A percentile compares a stretch with the other conserved stretches of the same genome.
These are phyloP conservation scores for Silurus meridionalis DNA, from an alignment of 2,113 vertebrate genomes.

Conservation along the genomic window DNA sequence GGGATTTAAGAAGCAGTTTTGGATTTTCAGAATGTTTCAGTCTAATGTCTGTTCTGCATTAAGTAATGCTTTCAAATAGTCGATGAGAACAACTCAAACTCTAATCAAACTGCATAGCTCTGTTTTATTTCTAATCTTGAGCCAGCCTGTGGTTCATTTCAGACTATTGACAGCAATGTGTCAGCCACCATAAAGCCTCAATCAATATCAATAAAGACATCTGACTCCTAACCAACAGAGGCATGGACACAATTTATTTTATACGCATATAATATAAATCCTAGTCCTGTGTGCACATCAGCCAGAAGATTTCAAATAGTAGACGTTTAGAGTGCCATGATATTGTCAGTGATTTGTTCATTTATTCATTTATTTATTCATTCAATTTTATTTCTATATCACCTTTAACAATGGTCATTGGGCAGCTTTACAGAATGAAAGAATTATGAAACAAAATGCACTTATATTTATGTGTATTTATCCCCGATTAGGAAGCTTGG, in stretches of 20 bases:
- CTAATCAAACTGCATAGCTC: neutral
- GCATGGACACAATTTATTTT: neutral
- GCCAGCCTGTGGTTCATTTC: slow-evolving; percentile 40
- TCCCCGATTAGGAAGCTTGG: too few relatives aligned
- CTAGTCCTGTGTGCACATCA: neutral
- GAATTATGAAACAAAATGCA: too few relatives aligned
- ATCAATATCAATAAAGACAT: slow-evolving; percentile 17
- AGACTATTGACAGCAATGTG: slow-evolving; percentile 41
- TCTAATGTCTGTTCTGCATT: neutral
- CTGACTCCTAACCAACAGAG: neutral
- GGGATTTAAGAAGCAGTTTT: neutral
- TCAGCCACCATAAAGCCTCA: slow-evolving; percentile 21
- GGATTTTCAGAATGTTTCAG: neutral
- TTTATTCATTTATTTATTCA: neutral
- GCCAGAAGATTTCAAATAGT: neutral
- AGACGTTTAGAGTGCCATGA: neutral
- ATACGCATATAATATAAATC: neutral
- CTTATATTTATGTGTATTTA: too few relatives aligned
- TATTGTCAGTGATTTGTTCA: slow-evolving; percentile 2
- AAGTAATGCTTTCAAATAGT: neutral
- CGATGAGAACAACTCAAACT: too few relatives aligned
- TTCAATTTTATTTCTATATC: too few relatives aligned
- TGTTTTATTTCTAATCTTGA: slow-evolving; percentile 14
- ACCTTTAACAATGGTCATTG: too few relatives aligned
- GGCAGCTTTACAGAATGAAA: too few relatives aligned